Evolutionary conservation across 1,140 invertebrate genomes (phyloP), one percentile per base, ranked within the genome.

Genomic region (Pectinophora gossypiella): DNA sequence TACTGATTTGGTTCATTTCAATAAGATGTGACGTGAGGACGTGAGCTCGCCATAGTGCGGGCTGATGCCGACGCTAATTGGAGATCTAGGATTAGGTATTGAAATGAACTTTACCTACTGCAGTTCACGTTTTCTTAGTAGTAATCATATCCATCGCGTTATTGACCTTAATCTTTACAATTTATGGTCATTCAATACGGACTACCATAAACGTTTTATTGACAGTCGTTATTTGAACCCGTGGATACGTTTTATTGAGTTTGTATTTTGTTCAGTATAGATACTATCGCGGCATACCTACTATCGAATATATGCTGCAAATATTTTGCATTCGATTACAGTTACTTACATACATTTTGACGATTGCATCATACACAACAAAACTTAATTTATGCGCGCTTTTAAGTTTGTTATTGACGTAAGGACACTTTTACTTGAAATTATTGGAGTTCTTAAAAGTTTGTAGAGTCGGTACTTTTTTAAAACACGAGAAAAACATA

Each of bases 151-250:
- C 59, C 67, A 72, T 76, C 61, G 76, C 75, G 67, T 71, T 79
- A 81, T 77, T 84, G 74, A 81, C 80, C 77, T 76, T 81, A 84
- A 79, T 81, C 76, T 78, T 74, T 65, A 65, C 63, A 81, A 79
- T 84, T 76, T 79, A 81, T 75, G 65, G 68, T 71, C 69, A 76
- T 76, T 74, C 64, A 68, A 69, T 78, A 64, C 67, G 67, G 52
- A 71, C 54, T 76, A 67, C 72, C 68, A 76, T 84, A 79, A 77
- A 76, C 60, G 72, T 75, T 72, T 79, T 79, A 79, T 84, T 72
- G 67, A 68, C 67, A 66, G 64, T 72, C 70, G 65, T 76, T 72
- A 73, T 67, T 75, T 69, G 64, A 67, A 67, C 54, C 61, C 60
- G 67, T 62, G 64, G 61, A 64, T 73, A 69, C 72, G 50, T 68